Percentiles rank a stretch among this genome's conserved stretches.
Evolutionary conservation across 2,888 invertebrate species (phyloP).

Genomic region (Buathra laborator): DNA sequence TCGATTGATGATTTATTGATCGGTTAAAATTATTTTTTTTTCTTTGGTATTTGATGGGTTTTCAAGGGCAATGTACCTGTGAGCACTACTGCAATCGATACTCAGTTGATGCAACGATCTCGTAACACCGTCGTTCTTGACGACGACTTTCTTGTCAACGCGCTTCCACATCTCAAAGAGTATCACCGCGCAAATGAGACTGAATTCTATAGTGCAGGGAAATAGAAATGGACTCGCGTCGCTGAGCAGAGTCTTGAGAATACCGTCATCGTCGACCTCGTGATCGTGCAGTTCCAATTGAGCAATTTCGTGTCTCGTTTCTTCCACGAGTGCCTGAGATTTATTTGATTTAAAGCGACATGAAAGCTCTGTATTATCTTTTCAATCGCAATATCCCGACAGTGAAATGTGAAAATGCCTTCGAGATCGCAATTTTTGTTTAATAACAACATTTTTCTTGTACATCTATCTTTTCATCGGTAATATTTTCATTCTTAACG

Average conservation of each 20-base stretch:
- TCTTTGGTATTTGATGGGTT: not conserved
- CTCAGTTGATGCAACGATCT: conserved; percentile 81
- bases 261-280: conserved; percentile 79
- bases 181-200: conserved; percentile 93
- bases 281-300: conserved; percentile 87
- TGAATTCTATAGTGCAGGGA: conserved; percentile 96
- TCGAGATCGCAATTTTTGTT: too few relatives aligned
- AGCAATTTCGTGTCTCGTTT: conserved; percentile 95
- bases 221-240: conserved; percentile 93
- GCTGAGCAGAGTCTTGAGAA: conserved; percentile 88
- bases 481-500: too few relatives aligned
- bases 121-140: conserved; percentile 84
- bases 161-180: conserved; percentile 96
- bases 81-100: conserved; percentile 94
- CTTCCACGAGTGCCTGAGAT: conserved; percentile 89
- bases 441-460: too few relatives aligned
- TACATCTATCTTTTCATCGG: too few relatives aligned
- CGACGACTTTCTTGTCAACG: conserved; percentile 87
- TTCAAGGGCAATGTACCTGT: conserved; percentile 85
- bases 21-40: not conserved
- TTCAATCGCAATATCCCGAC: not conserved
- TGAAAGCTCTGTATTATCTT: not conserved
- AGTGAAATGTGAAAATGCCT: too few relatives aligned
- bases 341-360: not conserved
- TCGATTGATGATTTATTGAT: not conserved